Evolutionary conservation across 2,888 invertebrate species (phyloP), one percentile per base, ranked within the genome.

Genomic region (Apodemia hepburni): DNA sequence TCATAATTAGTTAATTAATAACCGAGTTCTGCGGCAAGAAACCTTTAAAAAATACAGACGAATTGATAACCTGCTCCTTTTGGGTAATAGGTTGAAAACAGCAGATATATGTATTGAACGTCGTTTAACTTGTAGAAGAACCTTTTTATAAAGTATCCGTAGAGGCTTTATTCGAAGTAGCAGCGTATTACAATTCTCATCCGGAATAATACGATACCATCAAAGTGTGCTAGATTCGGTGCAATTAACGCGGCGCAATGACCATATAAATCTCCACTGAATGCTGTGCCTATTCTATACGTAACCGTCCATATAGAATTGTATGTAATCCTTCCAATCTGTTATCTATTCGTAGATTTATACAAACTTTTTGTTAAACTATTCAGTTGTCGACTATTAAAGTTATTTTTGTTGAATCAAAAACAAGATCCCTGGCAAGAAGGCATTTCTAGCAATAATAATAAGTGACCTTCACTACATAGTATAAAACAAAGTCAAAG

Each of bases 221-320:
- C 84, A 83, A 78, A 82, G 82, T 80, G 81, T 83, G 85, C 85
- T 82, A 78, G 77, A 83, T 85, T 86, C 85, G 79, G 79, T 84
- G 86, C 86, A 91, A 89, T 90, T 89, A 90, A 87, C 86, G 84
- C 81, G 82, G 81, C 82, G 85, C 85, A 88, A 87, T 87, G 85
- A 83, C 83, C 87, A 83, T 81, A 89, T 90, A 89, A 88, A 91
- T 90, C 87, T 87, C 79, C 76, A 71, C 78, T 79, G 82, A 86
- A 84, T 82, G 78, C 79, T 80, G 77, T 74, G 80, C 78, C 83
- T 78, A 77, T 82, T 83, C 79, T 78, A 80, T 80, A 79, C 75
- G 76, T 75, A 73, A 78, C 74, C 74, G 76, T 72, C 75, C 71
- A 70, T 68, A 68, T 64, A 71, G 63, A 58, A 59, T 47, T 63